These are phyloP conservation scores for Heliopora coerulea DNA, from an alignment of 92 coral and sea anemone genomes.

Conservation along the genomic window DNA sequence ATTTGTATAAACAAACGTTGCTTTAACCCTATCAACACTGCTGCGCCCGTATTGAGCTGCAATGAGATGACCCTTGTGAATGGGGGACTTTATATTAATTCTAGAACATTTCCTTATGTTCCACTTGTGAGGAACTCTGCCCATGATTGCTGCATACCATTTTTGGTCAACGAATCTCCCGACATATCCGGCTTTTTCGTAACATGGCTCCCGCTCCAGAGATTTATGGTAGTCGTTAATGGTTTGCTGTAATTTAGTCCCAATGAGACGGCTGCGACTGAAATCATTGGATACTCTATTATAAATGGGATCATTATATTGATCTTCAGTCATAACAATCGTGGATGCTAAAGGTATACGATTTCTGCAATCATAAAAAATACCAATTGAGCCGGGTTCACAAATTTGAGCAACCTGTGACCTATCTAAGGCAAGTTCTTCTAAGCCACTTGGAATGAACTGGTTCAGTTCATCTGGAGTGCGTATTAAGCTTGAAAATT, in stretches of 20 bases:
- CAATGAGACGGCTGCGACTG: no score
- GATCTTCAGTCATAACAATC: constrained; percentile 41
- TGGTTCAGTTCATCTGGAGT: not conserved
- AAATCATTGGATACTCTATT: constrained; percentile 13
- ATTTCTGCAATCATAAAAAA: constrained; percentile 38
- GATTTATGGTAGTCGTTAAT: constrained; percentile 29
- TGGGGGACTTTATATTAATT: not conserved
- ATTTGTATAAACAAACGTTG: constrained; percentile 56
- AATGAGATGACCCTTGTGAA: constrained; percentile 50
- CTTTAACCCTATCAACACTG: not conserved
- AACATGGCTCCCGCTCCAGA: constrained; percentile 30
- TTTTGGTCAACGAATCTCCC: not conserved
- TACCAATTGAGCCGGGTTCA: constrained; percentile 29
- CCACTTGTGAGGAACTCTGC: not conserved
- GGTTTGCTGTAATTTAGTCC: constrained; percentile 42
- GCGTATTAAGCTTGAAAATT: not conserved
- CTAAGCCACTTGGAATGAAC: constrained; percentile 7
- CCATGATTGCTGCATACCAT: constrained; percentile 25
- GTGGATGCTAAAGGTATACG: constrained; percentile 52
- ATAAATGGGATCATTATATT: not conserved
- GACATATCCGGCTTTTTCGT: not conserved
- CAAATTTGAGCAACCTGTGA: constrained; percentile 5
- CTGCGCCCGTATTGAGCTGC: constrained; percentile 46
- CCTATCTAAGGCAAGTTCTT: not conserved
- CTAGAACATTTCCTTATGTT: not conserved